Base-by-base conservation (phyloP, 2,113 vertebrate genomes). In the Chelonoidis abingdonii region DNA sequence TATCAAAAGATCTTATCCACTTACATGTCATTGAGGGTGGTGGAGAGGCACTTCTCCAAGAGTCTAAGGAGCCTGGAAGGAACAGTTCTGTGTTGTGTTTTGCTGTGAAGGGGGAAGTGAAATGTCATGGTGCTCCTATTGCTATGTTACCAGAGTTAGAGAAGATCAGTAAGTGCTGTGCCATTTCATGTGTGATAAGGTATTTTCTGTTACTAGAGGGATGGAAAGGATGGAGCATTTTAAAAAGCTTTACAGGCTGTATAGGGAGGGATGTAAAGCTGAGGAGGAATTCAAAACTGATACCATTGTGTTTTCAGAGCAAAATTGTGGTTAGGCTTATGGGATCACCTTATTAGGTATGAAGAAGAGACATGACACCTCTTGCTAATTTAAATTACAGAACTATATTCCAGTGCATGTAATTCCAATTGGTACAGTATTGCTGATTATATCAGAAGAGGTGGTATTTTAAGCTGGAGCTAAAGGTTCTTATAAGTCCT, bases 1-100 rank as follows among this genome's bases (percentile, higher is more conserved):
- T 27, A 81, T 95, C n/a, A 29, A 14, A 53, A 53, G 38, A 72
- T 95, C 84, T 96, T 27, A 44, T 91, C 92, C 93, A 93, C 89
- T 96, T 96, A 95, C 80, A 3, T 93, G 44, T 84, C 83, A 6
- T 24, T 22, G 49, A n/a, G 91, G 49, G 69, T 88, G 91, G 72
- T 89, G 86, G 83, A 85, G 62, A 84, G 95, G 62, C n/a, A 49
- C 83, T 83, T 92, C 95, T 91, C 91, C 88, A 96, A 88, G 83
- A 83, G 87, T 91, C 75, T 69, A 80, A 80, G 75, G 44, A 50
- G 89, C 96, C 94, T 89, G 90, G 96, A 93, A 97, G 93, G 90
- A 93, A 81, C 0, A 1, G 80, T 69, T 57, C 92, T 95, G 4
- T 92, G 81, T 89, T 59, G 84, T 54, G 72, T 83, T 94, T 83